Base-by-base conservation (phyloP, 2,113 vertebrate species). In the Pelecanoides urinatrix region DNA sequence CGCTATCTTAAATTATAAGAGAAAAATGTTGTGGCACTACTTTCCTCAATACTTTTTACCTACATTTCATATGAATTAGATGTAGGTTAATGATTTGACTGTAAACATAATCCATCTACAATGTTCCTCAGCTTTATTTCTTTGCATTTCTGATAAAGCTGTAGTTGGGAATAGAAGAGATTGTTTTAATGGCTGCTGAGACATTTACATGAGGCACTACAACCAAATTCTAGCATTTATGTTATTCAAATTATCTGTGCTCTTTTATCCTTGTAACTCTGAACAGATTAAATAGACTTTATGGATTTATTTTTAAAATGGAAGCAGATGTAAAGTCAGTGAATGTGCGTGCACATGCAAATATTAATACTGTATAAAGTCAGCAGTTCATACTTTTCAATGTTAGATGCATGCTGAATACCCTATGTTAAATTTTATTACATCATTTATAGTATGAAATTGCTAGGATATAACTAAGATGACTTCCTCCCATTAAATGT, bases 251-350 rank as follows among this genome's bases (percentile, higher is more conserved):
- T 71, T 91, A 56, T 88, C 62, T 93, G 19, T 94, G 32, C 50
- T 81, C 32, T 89, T 90, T 95, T 50, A 68, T 95, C 34, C 36
- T 81, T 65, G 34, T 77, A 92, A 95, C 29, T 88, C 32, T 68
- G 53, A 76, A 56, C 34, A 94, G 49, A 93, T 95, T 92, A 94
- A 88, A 66, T 68, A 59, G 74, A 92, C 72, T 88, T 90, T 62
- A 80, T 93, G 73, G 53, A 67, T 91, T 92, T 93, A 14, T 86
- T 95, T 96, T 92, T 50, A 30, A 94, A 95, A 75, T 36, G 38
- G 29, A 94, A 90, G 16, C 29, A 55, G 86, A 71, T 7, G 8
- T 68, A 88, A 95, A 94, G 56, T 71, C 86, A 67, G 79, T 58
- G 38, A 90, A 47, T 0, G 2, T 52, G 3, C 2, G 0, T 76